phyloP scores from a whole-genome alignment of 2,888 invertebrate genomes.

The Leptodirus hochenwartii region DNA sequence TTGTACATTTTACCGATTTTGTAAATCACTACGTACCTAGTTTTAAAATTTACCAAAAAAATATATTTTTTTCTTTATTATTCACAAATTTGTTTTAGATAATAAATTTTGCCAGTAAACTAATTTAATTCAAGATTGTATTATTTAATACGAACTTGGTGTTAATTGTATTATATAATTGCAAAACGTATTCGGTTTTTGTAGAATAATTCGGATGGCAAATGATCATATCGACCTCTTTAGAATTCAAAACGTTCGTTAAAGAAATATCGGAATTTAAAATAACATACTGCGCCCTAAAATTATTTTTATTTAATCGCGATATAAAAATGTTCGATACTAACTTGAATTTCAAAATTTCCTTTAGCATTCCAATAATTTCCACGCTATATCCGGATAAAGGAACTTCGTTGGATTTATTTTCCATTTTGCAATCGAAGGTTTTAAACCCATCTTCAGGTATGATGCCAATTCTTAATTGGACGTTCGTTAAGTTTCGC shows the following conservation, averaged over 20 bases:
- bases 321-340: too few species aligned
- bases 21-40: slow-evolving; percentile 8
- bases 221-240: slow-evolving; percentile 1
- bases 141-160: slow-evolving; percentile 2
- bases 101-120: too few species aligned
- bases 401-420: too few species aligned
- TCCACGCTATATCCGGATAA: too few species aligned
- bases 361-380: too few species aligned
- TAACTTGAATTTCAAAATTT: too few species aligned
- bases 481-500: too few species aligned
- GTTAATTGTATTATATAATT: slow-evolving; percentile 1
- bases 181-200: not conserved
- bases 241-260: not conserved
- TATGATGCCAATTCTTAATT: too few species aligned
- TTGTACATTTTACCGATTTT: slow-evolving; percentile 3
- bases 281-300: slow-evolving; percentile 1
- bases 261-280: slow-evolving; percentile 1
- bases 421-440: too few species aligned
- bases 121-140: not conserved
- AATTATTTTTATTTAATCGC: not conserved
- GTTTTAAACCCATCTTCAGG: too few species aligned
- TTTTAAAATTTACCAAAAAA: not conserved
- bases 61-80: too few species aligned
- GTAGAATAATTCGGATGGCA: slow-evolving; percentile 3
- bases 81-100: too few species aligned